A percentile compares a stretch with the other conserved stretches of the same genome.
These are phyloP conservation scores for Rhogogaster chlorosoma DNA, from an alignment of 2,888 invertebrate species.

Conservation along the genomic window DNA sequence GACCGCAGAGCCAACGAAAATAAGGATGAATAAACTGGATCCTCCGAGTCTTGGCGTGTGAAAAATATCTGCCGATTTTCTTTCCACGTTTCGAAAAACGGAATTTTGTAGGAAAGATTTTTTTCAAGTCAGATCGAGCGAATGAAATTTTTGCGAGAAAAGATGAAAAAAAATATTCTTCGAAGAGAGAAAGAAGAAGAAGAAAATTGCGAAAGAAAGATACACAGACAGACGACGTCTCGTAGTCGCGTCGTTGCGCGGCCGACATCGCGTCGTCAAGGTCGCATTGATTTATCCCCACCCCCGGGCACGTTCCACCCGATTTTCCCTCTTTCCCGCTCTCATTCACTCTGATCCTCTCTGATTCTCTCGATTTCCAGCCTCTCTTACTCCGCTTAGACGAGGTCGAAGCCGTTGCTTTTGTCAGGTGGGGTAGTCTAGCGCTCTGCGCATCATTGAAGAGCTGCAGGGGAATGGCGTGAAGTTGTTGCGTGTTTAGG, in stretches of 20 bases:
- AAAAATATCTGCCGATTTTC: too few species aligned
- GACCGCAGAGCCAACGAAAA: neutral
- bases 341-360: constrained; percentile 13
- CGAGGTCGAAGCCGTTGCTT: neutral
- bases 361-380: neutral
- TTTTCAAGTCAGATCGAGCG: too few species aligned
- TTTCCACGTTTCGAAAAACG: too few species aligned
- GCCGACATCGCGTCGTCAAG: constrained; percentile 37
- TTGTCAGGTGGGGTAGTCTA: constrained; percentile 1
- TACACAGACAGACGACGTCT: constrained; percentile 6
- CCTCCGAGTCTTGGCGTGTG: neutral
- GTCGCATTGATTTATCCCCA: constrained; percentile 42
- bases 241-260: constrained; percentile 22
- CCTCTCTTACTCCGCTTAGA: neutral
- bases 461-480: neutral
- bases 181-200: neutral
- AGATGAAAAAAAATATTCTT: neutral
- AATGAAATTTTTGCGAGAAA: neutral
- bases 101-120: too few species aligned
- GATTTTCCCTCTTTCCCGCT: neutral
- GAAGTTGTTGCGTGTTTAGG: neutral
- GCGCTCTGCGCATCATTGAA: neutral
- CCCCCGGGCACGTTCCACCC: neutral
- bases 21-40: neutral
- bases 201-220: neutral